Percentiles rank a stretch among this genome's conserved stretches.
These are phyloP conservation scores for Synanthedon tipuliformis DNA, from an alignment of 2,888 invertebrate species.

Conservation along the genomic window DNA sequence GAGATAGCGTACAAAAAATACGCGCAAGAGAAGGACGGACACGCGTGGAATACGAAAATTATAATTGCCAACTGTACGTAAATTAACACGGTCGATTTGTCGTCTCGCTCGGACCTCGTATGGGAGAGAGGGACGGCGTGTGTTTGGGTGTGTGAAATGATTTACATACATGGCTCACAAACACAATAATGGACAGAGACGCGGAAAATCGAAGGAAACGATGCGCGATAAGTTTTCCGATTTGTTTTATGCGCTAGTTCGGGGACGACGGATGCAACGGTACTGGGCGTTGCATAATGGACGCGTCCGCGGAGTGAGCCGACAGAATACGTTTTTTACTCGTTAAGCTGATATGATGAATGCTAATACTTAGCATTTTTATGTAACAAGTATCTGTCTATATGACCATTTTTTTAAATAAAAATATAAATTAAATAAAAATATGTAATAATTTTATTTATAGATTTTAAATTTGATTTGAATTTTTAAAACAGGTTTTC, in stretches of 20 bases:
- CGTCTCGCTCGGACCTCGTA: slow-evolving; percentile 11
- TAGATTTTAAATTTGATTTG: too few species aligned
- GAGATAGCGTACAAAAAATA: slow-evolving; percentile 53
- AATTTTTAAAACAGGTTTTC: too few species aligned
- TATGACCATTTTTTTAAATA: too few species aligned
- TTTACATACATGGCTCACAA: slow-evolving; percentile 64
- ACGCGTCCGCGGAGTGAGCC: slow-evolving; percentile 10
- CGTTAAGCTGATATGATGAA: slow-evolving; percentile 3
- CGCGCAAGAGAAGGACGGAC: slow-evolving; percentile 51
- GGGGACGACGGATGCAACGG: slow-evolving; percentile 6
- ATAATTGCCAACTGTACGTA: slow-evolving; percentile 69
- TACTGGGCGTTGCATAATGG: slow-evolving; percentile 40
- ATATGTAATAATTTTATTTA: too few species aligned
- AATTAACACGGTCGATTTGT: slow-evolving; percentile 65
- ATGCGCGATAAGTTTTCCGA: slow-evolving; percentile 49
- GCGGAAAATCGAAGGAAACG: slow-evolving; percentile 58
- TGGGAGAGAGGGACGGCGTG: slow-evolving; percentile 11
- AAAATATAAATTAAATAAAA: too few species aligned
- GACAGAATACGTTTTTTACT: slow-evolving; percentile 10
- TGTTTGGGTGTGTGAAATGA: slow-evolving; percentile 27
- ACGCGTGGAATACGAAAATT: slow-evolving; percentile 57
- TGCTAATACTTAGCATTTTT: too few species aligned
- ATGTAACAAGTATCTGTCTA: too few species aligned
- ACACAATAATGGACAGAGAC: slow-evolving; percentile 54
- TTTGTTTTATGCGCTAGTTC: slow-evolving; percentile 31